Base-by-base conservation (phyloP, 2,113 vertebrate species). In the Anarhynchus alexandrinus region DNA sequence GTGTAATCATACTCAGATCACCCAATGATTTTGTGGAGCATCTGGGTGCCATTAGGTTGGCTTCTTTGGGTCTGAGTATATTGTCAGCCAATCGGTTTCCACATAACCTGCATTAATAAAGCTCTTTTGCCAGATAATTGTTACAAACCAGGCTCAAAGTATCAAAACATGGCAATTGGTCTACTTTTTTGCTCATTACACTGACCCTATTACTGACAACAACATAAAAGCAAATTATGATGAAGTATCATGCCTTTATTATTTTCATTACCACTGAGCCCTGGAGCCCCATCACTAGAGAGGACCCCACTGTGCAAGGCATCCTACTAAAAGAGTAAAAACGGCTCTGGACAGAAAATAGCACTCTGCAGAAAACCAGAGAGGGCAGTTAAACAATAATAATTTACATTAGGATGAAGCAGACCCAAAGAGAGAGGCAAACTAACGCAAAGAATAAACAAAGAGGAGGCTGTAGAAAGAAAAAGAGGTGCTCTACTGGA, bases 191-290 rank as follows among this genome's bases (percentile, higher is more conserved):
- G 11, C 42, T 91, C 69, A 66, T 88, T 88, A 90, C 30, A 73
- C 26, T 5, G 4, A 32, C 20, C 16, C 42, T 61, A 14, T 59
- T 82, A 93, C 62, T 81, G 90, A 96, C 82, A 93, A 54, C 58
- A 86, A 51, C 90, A 92, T 90, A 70, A 92, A 88, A 97, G 47
- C 38, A 92, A 92, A 81, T 47, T 3, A 90, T 73, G 79, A 93
- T 23, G 2, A 87, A 82, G 52, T 80, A 76, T 52, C 43, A 18
- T 18, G 23, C 16, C 40, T 86, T 86, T 77, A 82, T 90, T 90
- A 83, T 66, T 94, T 89, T 88, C 14, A 47, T 86, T 80, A 51
- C 76, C 17, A 69, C 36, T 54, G 54, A 77, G 62, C 38, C 82
- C 64, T 55, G 67, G 47, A 92, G 86, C 38, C 69, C 38, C 6